These are phyloP conservation scores for Drosophila prolongata DNA, from an alignment of 2,888 invertebrate genomes.

Conservation along the genomic window DNA sequence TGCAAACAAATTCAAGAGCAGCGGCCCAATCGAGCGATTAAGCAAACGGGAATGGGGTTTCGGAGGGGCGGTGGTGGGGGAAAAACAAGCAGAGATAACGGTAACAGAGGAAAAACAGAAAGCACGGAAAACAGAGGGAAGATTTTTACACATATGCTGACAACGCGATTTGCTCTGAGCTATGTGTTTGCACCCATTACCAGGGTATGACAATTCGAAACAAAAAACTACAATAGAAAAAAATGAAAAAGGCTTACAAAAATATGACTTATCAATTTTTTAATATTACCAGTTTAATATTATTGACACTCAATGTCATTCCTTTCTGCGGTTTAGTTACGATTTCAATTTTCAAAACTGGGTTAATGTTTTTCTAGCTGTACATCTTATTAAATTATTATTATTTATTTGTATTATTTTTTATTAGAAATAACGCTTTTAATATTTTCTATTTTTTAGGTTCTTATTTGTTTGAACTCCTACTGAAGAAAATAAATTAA, in stretches of 20 bases:
- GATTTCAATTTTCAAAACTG: no score
- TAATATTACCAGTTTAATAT: no score
- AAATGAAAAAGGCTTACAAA: no score
- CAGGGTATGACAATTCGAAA: background rate
- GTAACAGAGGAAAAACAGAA: conserved; percentile 11
- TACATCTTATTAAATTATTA: no score
- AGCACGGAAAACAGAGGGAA: conserved; percentile 15
- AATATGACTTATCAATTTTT: background rate
- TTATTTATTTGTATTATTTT: no score
- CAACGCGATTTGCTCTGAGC: conserved; percentile 17
- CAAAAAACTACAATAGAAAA: background rate
- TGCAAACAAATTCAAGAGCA: conserved; percentile 62
- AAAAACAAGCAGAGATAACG: conserved; percentile 18
- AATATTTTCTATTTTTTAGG: no score
- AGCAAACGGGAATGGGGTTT: conserved; percentile 14
- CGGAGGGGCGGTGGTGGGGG: background rate
- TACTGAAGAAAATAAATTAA: no score
- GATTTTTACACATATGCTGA: conserved; percentile 27
- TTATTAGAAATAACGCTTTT: no score
- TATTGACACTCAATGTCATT: no score
- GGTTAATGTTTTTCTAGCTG: no score
- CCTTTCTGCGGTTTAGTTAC: no score
- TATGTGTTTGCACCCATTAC: conserved; percentile 13
- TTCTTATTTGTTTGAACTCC: no score
- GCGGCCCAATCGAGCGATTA: conserved; percentile 57